phyloP scores from a whole-genome alignment of 1,140 invertebrate species.

The Drosophila repleta region DNA sequence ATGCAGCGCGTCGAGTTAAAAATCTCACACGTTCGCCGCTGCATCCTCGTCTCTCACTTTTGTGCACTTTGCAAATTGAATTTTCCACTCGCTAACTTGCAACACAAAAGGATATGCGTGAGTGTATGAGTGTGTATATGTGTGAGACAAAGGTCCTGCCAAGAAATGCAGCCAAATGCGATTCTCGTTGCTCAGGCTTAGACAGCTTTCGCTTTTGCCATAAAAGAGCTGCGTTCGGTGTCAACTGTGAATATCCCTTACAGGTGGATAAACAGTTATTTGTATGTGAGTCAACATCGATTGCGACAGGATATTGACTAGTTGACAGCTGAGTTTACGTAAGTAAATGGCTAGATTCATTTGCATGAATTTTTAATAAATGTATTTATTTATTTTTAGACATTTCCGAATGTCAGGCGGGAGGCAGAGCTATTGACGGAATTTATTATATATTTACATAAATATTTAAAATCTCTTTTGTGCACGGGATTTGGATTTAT shows the following conservation, averaged over 20 bases:
- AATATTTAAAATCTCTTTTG: no score
- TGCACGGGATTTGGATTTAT: no score
- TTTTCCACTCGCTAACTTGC: slow-evolving; percentile 64
- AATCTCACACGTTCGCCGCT: slow-evolving; percentile 57
- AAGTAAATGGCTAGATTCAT: no score
- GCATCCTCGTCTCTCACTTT: slow-evolving; percentile 56
- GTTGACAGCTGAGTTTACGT: background rate
- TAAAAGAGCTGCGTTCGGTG: background rate
- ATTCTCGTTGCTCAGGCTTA: slow-evolving; percentile 6
- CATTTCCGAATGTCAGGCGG: no score
- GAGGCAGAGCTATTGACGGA: no score
- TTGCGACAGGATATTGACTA: background rate
- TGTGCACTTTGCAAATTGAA: slow-evolving; percentile 82
- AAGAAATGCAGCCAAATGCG: slow-evolving; percentile 13
- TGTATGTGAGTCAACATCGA: background rate
- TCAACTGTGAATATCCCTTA: slow-evolving; percentile 5
- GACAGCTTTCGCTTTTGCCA: slow-evolving; percentile 15
- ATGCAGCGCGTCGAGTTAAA: slow-evolving; percentile 45
- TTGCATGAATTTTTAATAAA: no score
- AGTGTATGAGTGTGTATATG: no score
- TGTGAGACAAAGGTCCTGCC: slow-evolving; percentile 18
- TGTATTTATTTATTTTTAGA: no score
- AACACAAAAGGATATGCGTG: background rate
- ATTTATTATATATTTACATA: no score
- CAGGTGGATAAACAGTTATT: slow-evolving; percentile 17